phyloP scores from a whole-genome alignment of 2,888 invertebrate species.

The Agrotis clavis region DNA sequence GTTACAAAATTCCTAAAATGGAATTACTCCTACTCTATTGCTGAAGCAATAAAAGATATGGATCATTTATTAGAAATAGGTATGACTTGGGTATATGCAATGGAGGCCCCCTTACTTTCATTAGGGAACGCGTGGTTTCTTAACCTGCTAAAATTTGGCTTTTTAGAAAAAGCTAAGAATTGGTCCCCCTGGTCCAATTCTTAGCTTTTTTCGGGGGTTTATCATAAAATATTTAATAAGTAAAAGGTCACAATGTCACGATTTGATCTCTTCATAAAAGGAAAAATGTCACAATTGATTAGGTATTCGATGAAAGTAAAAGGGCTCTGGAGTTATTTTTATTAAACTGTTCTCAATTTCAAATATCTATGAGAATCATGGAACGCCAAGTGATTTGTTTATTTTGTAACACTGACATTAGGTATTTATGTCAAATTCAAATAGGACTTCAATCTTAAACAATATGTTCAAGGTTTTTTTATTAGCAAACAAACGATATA shows the following conservation, averaged over 20 bases:
- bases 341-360: background rate
- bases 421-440: background rate
- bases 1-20: too few relatives aligned
- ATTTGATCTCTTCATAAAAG: background rate
- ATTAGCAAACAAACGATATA: constrained; percentile 19
- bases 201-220: constrained; percentile 9
- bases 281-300: constrained; percentile 3
- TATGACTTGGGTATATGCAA: too few relatives aligned
- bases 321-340: background rate
- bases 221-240: constrained; percentile 21
- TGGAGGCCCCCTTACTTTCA: too few relatives aligned
- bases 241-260: constrained; percentile 10
- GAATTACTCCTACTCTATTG: too few relatives aligned
- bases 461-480: constrained; percentile 4
- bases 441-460: constrained; percentile 1
- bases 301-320: background rate
- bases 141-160: too few relatives aligned
- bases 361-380: background rate
- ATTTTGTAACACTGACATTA: background rate
- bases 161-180: too few relatives aligned
- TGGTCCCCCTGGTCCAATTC: constrained; percentile 13
- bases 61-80: too few relatives aligned
- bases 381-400: background rate
- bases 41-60: too few relatives aligned
- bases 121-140: too few relatives aligned